These are phyloP conservation scores for Amphiura filiformis DNA, from an alignment of 35 echinoderm and acorn worm genomes.

Conservation along the genomic window DNA sequence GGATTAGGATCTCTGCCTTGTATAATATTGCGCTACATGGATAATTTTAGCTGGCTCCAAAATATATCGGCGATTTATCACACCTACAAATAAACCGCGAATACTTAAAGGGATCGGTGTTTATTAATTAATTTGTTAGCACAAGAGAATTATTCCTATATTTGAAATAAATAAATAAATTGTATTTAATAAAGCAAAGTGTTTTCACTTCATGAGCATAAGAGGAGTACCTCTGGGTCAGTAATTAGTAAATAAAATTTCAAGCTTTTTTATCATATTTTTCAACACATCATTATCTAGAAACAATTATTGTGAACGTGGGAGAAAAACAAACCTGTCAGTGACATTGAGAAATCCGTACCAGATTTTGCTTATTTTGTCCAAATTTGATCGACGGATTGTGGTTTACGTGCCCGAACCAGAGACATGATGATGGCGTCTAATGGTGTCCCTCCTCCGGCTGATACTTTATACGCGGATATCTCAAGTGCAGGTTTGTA, in stretches of 20 bases:
- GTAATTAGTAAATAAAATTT: neutral
- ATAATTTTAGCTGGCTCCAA: too few relatives aligned
- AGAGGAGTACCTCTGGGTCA: neutral
- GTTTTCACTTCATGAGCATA: neutral
- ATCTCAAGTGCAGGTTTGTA: conserved; percentile 49
- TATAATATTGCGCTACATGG: too few relatives aligned
- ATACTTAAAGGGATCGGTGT: neutral
- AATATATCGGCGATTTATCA: too few relatives aligned
- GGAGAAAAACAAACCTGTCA: neutral
- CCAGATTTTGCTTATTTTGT: neutral
- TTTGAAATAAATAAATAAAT: neutral
- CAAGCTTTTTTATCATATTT: too few relatives aligned
- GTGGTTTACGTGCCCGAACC: neutral
- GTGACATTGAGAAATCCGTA: neutral
- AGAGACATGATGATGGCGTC: conserved; percentile 26
- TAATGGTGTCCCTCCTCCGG: conserved; percentile 43
- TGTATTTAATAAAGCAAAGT: neutral
- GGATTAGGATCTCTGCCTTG: too few relatives aligned
- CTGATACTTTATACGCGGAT: conserved; percentile 39
- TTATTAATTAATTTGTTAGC: neutral
- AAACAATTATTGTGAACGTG: neutral
- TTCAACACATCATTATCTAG: neutral
- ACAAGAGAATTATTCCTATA: neutral
- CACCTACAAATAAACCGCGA: neutral
- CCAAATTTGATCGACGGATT: neutral